These are phyloP conservation scores for Dermatemys mawii DNA, from an alignment of 2,113 vertebrate species.

Conservation along the genomic window DNA sequence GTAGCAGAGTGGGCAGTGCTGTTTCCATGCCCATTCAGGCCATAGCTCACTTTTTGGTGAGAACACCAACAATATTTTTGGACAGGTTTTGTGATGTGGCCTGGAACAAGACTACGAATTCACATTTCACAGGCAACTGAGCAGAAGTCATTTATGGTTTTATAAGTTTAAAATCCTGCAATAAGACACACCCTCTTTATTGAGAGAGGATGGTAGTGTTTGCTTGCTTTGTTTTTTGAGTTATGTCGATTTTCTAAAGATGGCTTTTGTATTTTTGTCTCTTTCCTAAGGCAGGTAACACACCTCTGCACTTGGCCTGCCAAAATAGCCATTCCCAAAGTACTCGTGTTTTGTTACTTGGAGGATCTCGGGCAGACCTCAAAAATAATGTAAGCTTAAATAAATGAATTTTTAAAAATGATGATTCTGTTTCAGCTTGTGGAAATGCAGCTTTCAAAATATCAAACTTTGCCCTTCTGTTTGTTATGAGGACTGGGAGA, in stretches of 20 bases:
- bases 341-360: slow-evolving; percentile 89
- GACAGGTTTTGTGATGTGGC: background rate
- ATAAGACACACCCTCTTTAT: background rate
- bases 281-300: slow-evolving; percentile 91
- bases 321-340: slow-evolving; percentile 96
- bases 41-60: background rate
- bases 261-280: slow-evolving; percentile 43
- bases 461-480: background rate
- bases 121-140: background rate
- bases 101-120: background rate
- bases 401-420: background rate
- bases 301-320: slow-evolving; percentile 94
- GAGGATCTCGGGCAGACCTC: slow-evolving; percentile 91
- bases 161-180: background rate
- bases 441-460: background rate
- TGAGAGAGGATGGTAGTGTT: background rate
- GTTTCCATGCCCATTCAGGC: background rate
- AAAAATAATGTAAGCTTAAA: slow-evolving; percentile 89
- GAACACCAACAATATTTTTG: background rate
- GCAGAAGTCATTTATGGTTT: background rate
- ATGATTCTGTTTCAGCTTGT: background rate
- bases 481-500: background rate
- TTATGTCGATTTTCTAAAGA: slow-evolving; percentile 24
- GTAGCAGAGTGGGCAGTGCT: background rate
- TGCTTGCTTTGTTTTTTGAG: background rate